phyloP scores from a whole-genome alignment of 2,797 vertebrate genomes.

The Pelodytes ibericus region DNA sequence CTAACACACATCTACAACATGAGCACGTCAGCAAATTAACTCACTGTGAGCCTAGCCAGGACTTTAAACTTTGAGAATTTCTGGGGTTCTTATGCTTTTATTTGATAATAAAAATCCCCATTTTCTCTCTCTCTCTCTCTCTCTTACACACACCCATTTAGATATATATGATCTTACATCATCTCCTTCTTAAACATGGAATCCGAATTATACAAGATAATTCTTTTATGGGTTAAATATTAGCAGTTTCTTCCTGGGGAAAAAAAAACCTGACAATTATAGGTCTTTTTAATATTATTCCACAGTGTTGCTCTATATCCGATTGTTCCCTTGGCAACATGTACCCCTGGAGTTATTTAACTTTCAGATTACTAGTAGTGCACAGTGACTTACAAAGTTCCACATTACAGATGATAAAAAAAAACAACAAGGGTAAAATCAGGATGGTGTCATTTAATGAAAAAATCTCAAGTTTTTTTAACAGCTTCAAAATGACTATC shows the following conservation, averaged over 20 bases:
- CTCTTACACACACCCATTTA: too few species aligned
- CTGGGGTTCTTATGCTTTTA: too few species aligned
- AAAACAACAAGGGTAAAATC: neutral
- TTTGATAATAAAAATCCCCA: too few species aligned
- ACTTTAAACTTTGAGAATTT: too few species aligned
- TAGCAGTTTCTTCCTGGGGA: neutral
- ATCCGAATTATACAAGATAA: neutral
- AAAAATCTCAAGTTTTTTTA: too few species aligned
- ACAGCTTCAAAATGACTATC: too few species aligned
- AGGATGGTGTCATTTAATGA: neutral
- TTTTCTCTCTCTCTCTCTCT: too few species aligned
- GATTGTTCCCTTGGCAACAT: constrained; percentile 23
- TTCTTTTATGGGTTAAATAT: neutral
- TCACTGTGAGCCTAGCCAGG: too few species aligned
- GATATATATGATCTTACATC: too few species aligned
- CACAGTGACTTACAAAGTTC: neutral
- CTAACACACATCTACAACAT: too few species aligned
- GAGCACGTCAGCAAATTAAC: too few species aligned
- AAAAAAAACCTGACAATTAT: constrained; percentile 7
- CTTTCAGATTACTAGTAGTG: neutral
- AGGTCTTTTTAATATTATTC: neutral
- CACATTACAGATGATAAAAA: constrained; percentile 19
- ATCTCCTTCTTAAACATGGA: too few species aligned
- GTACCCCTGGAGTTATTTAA: neutral
- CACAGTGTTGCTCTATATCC: neutral